Base-by-base conservation (phyloP, 2,888 invertebrate species). In the Conomelus anceps region DNA sequence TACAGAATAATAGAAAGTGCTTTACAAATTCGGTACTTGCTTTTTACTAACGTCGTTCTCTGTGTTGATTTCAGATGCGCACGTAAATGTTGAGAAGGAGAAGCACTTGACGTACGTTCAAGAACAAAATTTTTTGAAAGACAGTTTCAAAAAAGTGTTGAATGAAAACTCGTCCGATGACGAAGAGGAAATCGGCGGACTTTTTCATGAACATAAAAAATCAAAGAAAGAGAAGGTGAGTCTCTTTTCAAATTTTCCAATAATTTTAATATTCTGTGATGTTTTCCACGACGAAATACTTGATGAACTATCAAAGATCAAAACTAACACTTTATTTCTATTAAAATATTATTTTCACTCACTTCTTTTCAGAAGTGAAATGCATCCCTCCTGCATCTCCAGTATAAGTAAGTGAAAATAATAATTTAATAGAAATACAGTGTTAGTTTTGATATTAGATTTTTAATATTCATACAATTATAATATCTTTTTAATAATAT, bases 81-180 rank as follows among this genome's bases (percentile, higher is more conserved):
- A 63, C 4, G 63, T 4, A 63, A 63, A n/a, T 63, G 1, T n/a
- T 3, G n/a, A n/a, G 1, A n/a, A 63, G 6, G 63, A n/a, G 13
- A 63, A 63, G n/a, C 63, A 1, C 63, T 13, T 63, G 0, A 95
- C 96, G 0, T 96, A 96, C 92, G 94, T 94, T 7, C 95, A 97
- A 92, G 96, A 97, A 92, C 96, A 97, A 92, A 93, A 94, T 85
- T 93, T 94, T 88, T 92, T 97, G 1, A 96, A 95, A 92, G 94
- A 95, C 87, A 95, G 95, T 93, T 95, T 96, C 88, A 95, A 94
- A 91, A 93, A 94, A 88, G 94, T 93, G 0, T 92, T 96, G 89
- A 92, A 92, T 11, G 92, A 93, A 1, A 94, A 94, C 84, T 94
- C 94, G n/a, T 94, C 94, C 34, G 94, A 94, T 86, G 94, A 94